These are phyloP conservation scores for Synanthedon formicaeformis DNA, from an alignment of 2,888 invertebrate genomes.

Conservation along the genomic window DNA sequence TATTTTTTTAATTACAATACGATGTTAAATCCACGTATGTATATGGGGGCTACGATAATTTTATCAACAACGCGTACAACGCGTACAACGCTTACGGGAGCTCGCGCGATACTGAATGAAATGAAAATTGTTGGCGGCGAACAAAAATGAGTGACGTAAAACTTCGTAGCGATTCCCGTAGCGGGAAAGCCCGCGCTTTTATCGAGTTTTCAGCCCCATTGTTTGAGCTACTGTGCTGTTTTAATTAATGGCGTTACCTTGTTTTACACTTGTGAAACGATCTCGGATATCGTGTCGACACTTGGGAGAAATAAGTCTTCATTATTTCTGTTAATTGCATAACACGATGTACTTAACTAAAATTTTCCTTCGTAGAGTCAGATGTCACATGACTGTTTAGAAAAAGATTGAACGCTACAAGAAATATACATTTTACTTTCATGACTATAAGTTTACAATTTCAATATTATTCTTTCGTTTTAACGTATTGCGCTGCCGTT, in stretches of 20 bases:
- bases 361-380: too few relatives aligned
- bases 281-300: not conserved
- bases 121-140: slow-evolving; percentile 6
- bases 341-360: not conserved
- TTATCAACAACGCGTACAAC: too few relatives aligned
- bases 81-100: slow-evolving; percentile 9
- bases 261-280: not conserved
- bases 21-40: slow-evolving; percentile 42
- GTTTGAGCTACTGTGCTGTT: not conserved
- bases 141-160: not conserved
- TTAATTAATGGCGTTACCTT: slow-evolving; percentile 1
- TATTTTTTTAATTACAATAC: slow-evolving; percentile 24
- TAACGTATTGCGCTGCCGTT: too few relatives aligned
- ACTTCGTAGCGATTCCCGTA: slow-evolving; percentile 19
- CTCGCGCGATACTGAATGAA: slow-evolving; percentile 43
- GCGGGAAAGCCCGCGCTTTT: slow-evolving; percentile 30
- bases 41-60: slow-evolving; percentile 27
- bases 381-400: too few relatives aligned
- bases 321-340: not conserved
- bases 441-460: too few relatives aligned
- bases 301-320: not conserved
- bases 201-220: slow-evolving; percentile 27
- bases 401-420: too few relatives aligned
- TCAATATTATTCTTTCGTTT: too few relatives aligned
- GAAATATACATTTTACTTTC: too few relatives aligned